Base-by-base conservation (phyloP, 35 echinoderm and acorn worm genomes). In the Chiridota heheva region DNA sequence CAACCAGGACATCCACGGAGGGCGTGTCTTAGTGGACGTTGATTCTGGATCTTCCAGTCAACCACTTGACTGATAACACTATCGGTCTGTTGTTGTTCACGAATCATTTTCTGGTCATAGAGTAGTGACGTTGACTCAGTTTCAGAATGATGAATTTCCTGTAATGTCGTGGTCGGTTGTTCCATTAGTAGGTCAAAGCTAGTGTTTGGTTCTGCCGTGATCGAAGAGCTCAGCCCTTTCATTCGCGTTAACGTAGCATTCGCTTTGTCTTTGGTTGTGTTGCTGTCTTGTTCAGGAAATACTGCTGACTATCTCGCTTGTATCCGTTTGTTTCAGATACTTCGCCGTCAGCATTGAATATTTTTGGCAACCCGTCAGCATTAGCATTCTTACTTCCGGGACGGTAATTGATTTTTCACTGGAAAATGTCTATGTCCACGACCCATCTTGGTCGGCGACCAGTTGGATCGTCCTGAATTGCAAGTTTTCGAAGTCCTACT, bases 301-400 rank as follows among this genome's bases (percentile, higher is more conserved):
- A n/a, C n/a, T n/a, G n/a, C n/a, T n/a, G n/a, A n/a, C n/a, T n/a
- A n/a, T n/a, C n/a, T n/a, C n/a, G n/a, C n/a, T n/a, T n/a, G n/a
- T n/a, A 15, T 48, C 18, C 7, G n/a, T n/a, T n/a, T n/a, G n/a
- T n/a, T n/a, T n/a, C n/a, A n/a, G n/a, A n/a, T n/a, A n/a, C n/a
- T n/a, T n/a, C n/a, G n/a, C n/a, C n/a, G n/a, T n/a, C n/a, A n/a
- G n/a, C n/a, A n/a, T n/a, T n/a, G n/a, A 56, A 56, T 78, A 57
- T 34, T 78, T 57, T 60, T 5, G 75, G 42, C 32, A 78, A 3
- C 24, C 27, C 73, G 59, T 77, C 73, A 36, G 73, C 73, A 77
- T 77, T 77, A 29, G 16, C 44, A 33, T 77, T 48, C 13, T 28
- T 57, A 20, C 13, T 57, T 27, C 44, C 73, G 10, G 73, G 49